Conservation (phyloP, 1,140 invertebrate genomes). For the Drosophila pallidifrons region DNA sequence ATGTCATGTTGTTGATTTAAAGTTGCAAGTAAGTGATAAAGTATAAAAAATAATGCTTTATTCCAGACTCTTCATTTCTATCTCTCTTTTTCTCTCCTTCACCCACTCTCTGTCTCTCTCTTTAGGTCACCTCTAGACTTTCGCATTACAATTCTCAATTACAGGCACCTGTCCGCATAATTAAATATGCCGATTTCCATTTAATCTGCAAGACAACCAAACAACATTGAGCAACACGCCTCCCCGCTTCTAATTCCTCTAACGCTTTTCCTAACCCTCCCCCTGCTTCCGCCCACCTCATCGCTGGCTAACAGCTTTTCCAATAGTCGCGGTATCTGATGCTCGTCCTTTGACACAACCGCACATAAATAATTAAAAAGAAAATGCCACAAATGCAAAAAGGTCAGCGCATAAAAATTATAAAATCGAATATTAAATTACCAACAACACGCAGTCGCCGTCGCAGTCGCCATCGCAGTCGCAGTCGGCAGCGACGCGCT, state of each 20-base stretch:
- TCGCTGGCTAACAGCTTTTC: background rate
- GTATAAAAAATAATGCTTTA: background rate
- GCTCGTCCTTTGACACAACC: slow-evolving; percentile 43
- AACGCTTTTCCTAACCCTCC: background rate
- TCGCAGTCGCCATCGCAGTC: background rate
- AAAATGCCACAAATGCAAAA: slow-evolving; percentile 80
- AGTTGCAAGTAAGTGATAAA: background rate
- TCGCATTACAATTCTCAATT: slow-evolving; percentile 69
- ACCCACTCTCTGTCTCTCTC: background rate
- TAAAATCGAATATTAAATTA: slow-evolving; percentile 83
- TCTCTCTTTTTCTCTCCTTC: no score
- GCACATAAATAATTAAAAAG: slow-evolving; percentile 82
- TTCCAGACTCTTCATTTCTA: background rate
- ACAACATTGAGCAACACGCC: slow-evolving; percentile 28
- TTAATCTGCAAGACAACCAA: slow-evolving; percentile 65
- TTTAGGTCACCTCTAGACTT: background rate
- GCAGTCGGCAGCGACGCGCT: slow-evolving; percentile 36
- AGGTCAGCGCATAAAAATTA: slow-evolving; percentile 80
- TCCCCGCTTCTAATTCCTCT: background rate
- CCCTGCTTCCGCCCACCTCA: no score
- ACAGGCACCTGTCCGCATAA: slow-evolving; percentile 78
- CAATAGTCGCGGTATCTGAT: slow-evolving; percentile 13
- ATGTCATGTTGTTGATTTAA: slow-evolving; percentile 1
- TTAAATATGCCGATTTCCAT: slow-evolving; percentile 80
- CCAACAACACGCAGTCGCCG: slow-evolving; percentile 51